phyloP scores from a whole-genome alignment of 2,888 invertebrate species.

The Rambutsinella grinnellia region DNA sequence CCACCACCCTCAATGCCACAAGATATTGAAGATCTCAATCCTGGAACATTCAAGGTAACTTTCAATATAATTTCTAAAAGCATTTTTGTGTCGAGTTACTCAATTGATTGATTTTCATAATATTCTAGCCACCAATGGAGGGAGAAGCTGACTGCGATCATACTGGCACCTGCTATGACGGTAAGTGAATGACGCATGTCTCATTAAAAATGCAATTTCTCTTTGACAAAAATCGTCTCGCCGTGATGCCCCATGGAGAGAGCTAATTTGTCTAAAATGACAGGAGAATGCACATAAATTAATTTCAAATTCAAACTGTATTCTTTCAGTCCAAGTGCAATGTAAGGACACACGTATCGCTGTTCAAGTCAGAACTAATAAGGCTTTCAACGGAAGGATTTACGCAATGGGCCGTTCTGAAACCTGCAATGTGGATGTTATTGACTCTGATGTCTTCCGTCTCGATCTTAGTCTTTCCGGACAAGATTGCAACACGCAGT shows the following conservation, averaged over 20 bases:
- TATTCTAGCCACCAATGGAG: too few species aligned
- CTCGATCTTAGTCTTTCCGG: conserved; percentile 93
- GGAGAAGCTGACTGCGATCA: conserved; percentile 81
- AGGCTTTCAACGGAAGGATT: conserved; percentile 94
- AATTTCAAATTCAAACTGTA: too few species aligned
- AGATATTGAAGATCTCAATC: conserved; percentile 53
- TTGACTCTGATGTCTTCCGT: conserved; percentile 92
- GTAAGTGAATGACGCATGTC: too few species aligned
- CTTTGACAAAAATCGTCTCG: too few species aligned
- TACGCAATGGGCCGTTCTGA: conserved; percentile 94
- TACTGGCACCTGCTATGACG: conserved; percentile 95
- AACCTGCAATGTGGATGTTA: conserved; percentile 94
- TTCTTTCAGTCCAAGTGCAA: conserved; percentile 83
- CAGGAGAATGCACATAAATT: too few species aligned
- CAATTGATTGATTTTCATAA: too few species aligned
- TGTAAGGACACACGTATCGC: conserved; percentile 96
- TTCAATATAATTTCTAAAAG: too few species aligned
- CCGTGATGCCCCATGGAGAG: too few species aligned
- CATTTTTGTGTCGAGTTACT: too few species aligned
- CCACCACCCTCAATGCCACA: conserved; percentile 46
- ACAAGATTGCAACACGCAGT: conserved; percentile 95
- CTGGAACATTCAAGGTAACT: conserved; percentile 61
- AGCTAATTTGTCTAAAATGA: too few species aligned
- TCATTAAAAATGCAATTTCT: too few species aligned
- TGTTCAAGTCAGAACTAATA: conserved; percentile 91